A percentile compares a stretch with the other conserved stretches of the same genome.
These are phyloP conservation scores for Thymelicus lineola DNA, from an alignment of 2,888 invertebrate genomes.

Conservation along the genomic window DNA sequence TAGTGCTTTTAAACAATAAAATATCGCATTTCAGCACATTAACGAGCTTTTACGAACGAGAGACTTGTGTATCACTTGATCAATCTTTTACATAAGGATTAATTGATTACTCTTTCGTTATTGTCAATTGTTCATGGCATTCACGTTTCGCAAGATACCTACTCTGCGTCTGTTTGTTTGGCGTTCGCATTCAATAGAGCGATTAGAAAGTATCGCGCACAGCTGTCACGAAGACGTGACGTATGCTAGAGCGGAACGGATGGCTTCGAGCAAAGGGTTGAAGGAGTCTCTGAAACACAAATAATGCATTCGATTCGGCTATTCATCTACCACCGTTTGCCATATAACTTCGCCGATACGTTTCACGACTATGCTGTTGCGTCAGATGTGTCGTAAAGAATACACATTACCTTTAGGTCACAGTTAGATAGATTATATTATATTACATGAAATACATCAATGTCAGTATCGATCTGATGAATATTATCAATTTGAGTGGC, in stretches of 20 bases:
- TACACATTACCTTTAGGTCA: conserved; percentile 14
- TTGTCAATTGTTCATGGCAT: conserved; percentile 71
- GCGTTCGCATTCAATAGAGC: conserved; percentile 69
- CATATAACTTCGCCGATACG: conserved; percentile 49
- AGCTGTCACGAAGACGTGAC: conserved; percentile 82
- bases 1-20: conserved; percentile 19
- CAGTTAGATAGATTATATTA: conserved; percentile 15
- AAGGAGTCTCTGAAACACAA: conserved; percentile 69
- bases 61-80: conserved; percentile 53
- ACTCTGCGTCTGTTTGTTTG: conserved; percentile 72
- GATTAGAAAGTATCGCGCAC: conserved; percentile 80
- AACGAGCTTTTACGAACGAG: conserved; percentile 46
- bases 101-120: conserved; percentile 69
- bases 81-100: conserved; percentile 66
- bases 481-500: conserved; percentile 38
- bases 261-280: conserved; percentile 76
- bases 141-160: conserved; percentile 73
- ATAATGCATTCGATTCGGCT: conserved; percentile 76
- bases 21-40: conserved; percentile 50
- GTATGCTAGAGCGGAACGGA: conserved; percentile 80
- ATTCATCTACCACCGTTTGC: conserved; percentile 65
- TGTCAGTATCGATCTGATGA: conserved; percentile 38
- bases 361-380: conserved; percentile 36
- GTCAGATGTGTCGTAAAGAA: conserved; percentile 25
- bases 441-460: conserved; percentile 40